phyloP scores from a whole-genome alignment of 2,797 vertebrate species.

The Sebastiscus albofasciatus region DNA sequence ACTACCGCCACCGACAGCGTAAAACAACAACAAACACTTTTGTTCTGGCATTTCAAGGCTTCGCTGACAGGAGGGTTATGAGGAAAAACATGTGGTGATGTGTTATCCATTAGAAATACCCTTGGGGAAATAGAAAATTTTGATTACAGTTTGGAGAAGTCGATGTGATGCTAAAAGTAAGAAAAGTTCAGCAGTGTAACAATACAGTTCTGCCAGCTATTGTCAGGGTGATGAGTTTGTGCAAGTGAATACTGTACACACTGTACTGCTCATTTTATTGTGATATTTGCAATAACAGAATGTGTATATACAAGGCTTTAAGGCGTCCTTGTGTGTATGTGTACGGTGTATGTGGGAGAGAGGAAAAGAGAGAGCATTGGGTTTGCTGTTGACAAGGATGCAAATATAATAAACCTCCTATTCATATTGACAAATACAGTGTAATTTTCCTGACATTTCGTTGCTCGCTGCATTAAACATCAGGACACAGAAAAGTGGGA shows the following conservation, averaged over 20 bases:
- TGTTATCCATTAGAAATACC: background rate
- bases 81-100: background rate
- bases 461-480: slow-evolving; percentile 16
- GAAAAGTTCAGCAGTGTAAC: background rate
- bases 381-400: slow-evolving; percentile 9
- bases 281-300: background rate
- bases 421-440: slow-evolving; percentile 30
- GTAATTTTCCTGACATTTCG: slow-evolving; percentile 23
- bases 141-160: background rate
- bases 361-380: background rate
- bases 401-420: slow-evolving; percentile 29
- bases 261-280: background rate
- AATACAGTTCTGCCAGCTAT: background rate
- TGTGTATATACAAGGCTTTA: background rate
- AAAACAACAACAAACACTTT: background rate
- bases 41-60: background rate
- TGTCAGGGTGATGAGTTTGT: background rate
- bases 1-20: background rate
- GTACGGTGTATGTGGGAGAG: background rate
- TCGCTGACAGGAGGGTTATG: background rate
- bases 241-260: background rate
- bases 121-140: background rate
- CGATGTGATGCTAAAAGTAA: background rate
- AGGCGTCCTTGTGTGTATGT: background rate
- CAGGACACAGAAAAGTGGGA: background rate